Evolutionary conservation across 2,797 vertebrate genomes (phyloP).

Genomic region (Melanotaenia nigrans): DNA sequence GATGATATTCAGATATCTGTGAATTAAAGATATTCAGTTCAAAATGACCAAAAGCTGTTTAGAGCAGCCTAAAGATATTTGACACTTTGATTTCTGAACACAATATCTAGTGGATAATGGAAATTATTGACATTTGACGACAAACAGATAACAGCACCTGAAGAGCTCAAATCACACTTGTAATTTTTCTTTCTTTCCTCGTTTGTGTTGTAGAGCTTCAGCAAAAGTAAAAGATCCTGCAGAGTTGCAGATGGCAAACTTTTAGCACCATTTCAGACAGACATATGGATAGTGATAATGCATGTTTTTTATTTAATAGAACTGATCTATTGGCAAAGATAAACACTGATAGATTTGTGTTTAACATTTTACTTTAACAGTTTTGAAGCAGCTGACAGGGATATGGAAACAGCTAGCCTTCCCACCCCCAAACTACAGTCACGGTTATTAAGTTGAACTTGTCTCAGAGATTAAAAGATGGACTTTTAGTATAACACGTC

Average conservation of each 20-base stretch:
- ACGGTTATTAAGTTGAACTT: neutral
- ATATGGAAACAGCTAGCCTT: neutral
- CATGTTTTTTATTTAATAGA: too few species aligned
- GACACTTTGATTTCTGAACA: neutral
- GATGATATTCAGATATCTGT: neutral
- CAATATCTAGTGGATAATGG: neutral
- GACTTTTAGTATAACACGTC: too few species aligned
- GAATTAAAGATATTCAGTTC: neutral
- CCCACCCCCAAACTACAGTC: neutral
- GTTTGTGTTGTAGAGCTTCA: too few species aligned
- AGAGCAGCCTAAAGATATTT: neutral
- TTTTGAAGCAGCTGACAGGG: neutral
- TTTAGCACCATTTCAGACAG: too few species aligned
- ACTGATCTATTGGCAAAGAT: too few species aligned
- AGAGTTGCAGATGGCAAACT: too few species aligned
- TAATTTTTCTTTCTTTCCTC: too few species aligned
- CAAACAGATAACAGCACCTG: neutral
- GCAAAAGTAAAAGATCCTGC: neutral
- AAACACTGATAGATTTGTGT: too few species aligned
- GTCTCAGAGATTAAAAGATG: neutral
- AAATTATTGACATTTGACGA: neutral
- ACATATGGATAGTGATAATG: too few species aligned
- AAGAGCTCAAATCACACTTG: neutral
- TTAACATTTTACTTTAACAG: too few species aligned
- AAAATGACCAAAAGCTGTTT: neutral